Base-by-base conservation (phyloP, 2,113 vertebrate genomes). In the Plectropomus leopardus region DNA sequence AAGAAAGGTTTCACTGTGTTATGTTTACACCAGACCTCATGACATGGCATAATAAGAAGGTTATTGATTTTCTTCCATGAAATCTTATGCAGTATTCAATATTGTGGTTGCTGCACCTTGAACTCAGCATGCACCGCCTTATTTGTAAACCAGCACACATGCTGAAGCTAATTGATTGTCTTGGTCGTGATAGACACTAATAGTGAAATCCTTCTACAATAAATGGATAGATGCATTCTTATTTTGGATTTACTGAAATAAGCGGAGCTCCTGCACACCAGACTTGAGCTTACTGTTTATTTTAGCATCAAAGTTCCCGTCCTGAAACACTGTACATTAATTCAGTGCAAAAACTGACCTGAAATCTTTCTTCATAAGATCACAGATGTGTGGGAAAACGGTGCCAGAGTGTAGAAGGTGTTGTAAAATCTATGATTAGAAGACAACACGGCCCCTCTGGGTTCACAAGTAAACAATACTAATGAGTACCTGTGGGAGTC, bases 401-500 rank as follows among this genome's bases (percentile, higher is more conserved):
- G 15, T 58, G 69, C 79, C 53, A 58, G 54, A 64, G 72, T 59
- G 30, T 60, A 69, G 80, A 74, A 75, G 71, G 82, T 80, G 84
- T 78, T 84, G 63, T 85, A 78, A 89, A 85, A 86, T 72, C 84
- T 67, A 66, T 85, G 90, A 92, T 91, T 87, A 90, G 83, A 89
- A 90, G 79, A 84, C 72, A 80, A 76, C 78, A 55, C 3, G 72
- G 79, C 74, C 66, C 83, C 85, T 57, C 57, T 87, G 83, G 77
- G 82, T 86, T 85, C 78, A 32, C 60, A 42, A 78, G 86, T 88
- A 92, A 91, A 91, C 86, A 93, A 82, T 85, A 85, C 81, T 93
- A 92, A 93, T 90, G 86, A 93, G 89, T 67, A 89, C 86, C 88
- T 88, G 81, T 61, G 90, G 90, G 92, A 92, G 79, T 70, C 71